A percentile compares a stretch with the other conserved stretches of the same genome.
phyloP scores from a whole-genome alignment of 1,140 invertebrate genomes.

The Acromyrmex echinatior region DNA sequence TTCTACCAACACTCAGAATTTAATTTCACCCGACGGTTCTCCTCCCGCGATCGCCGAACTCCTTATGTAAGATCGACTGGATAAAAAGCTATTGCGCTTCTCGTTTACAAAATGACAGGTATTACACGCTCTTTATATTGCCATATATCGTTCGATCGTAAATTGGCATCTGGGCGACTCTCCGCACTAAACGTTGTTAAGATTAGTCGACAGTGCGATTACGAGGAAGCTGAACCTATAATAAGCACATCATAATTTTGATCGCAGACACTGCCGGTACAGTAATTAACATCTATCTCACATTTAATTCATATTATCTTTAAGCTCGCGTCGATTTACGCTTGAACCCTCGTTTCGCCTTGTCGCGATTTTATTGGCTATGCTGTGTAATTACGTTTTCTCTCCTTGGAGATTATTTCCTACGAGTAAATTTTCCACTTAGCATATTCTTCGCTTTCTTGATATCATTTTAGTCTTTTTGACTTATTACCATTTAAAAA shows the following conservation, averaged over 20 bases:
- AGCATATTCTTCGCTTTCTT: neutral
- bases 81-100: constrained; percentile 43
- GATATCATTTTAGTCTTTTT: neutral
- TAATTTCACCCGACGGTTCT: constrained; percentile 60
- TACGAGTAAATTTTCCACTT: neutral
- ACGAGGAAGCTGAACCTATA: constrained; percentile 23
- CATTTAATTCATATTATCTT: constrained; percentile 56
- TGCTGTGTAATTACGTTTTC: constrained; percentile 26
- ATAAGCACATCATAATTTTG: constrained; percentile 50
- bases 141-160: constrained; percentile 24
- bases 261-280: neutral
- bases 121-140: constrained; percentile 36
- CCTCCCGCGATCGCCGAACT: neutral
- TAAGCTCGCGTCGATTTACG: constrained; percentile 48
- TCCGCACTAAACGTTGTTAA: constrained; percentile 33
- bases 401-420: constrained; percentile 15
- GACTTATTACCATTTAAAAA: neutral
- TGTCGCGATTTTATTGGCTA: neutral
- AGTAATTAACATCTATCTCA: constrained; percentile 49
- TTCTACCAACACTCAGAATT: constrained; percentile 62
- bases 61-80: constrained; percentile 2
- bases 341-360: constrained; percentile 14
- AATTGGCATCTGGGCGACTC: constrained; percentile 31
- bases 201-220: constrained; percentile 47
- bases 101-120: constrained; percentile 43